These are phyloP conservation scores for Colius striatus DNA, from an alignment of 2,113 vertebrate genomes.

Conservation along the genomic window DNA sequence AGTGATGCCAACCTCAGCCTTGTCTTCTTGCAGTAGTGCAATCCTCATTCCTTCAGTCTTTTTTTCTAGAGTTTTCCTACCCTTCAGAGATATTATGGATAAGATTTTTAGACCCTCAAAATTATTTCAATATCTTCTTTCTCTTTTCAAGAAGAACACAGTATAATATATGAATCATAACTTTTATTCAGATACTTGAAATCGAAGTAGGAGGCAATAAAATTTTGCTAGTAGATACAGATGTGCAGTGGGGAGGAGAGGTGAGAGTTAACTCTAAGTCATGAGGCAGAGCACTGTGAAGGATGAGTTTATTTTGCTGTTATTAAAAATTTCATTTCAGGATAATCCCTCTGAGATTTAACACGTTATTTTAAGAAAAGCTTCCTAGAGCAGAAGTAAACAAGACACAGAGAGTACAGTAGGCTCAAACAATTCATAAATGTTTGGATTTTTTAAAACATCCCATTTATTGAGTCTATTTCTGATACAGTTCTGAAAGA, in stretches of 20 bases:
- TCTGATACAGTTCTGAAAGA: conserved; percentile 22
- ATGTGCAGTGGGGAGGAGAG: not conserved
- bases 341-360: conserved; percentile 58
- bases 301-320: conserved; percentile 65
- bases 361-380: conserved; percentile 51
- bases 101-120: not conserved
- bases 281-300: conserved; percentile 32
- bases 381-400: conserved; percentile 60
- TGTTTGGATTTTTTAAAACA: conserved; percentile 49
- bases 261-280: conserved; percentile 38
- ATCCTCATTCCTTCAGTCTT: not conserved
- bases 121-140: not conserved
- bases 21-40: not conserved
- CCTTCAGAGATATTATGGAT: not conserved
- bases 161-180: not conserved
- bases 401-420: conserved; percentile 32
- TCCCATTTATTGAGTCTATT: conserved; percentile 43
- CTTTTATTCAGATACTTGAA: not conserved
- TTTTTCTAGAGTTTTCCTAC: not conserved
- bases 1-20: accelerated
- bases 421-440: conserved; percentile 31
- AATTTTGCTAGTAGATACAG: not conserved
- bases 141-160: not conserved
- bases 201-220: not conserved
- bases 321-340: conserved; percentile 65